These are phyloP conservation scores for Ondatra zibethicus DNA, from an alignment of 2,113 vertebrate genomes.

Conservation along the genomic window DNA sequence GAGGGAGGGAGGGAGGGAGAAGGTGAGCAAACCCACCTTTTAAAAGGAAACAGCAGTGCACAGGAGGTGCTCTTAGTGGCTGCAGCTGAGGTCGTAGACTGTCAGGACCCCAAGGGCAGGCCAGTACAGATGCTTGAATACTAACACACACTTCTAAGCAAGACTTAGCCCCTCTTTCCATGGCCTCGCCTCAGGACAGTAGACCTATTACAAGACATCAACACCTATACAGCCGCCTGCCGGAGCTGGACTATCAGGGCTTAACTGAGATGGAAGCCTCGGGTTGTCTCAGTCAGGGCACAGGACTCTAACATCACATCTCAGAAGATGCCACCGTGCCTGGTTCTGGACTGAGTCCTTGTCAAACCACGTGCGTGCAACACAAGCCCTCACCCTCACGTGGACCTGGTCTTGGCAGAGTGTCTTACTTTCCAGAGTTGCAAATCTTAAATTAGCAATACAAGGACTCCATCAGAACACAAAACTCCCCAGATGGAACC, in stretches of 20 bases:
- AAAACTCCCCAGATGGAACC: constrained; percentile 16
- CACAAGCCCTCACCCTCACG: too few species aligned
- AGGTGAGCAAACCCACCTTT: too few species aligned
- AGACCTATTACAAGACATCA: not conserved
- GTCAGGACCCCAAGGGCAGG: too few species aligned
- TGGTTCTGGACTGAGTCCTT: not conserved
- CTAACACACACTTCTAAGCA: not conserved
- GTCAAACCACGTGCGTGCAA: not conserved
- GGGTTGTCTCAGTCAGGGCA: not conserved
- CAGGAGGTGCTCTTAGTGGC: too few species aligned
- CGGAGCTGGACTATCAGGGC: too few species aligned
- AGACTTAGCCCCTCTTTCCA: not conserved
- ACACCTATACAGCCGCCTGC: not conserved
- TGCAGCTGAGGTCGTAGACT: too few species aligned
- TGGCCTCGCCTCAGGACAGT: not conserved
- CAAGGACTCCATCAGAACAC: not conserved
- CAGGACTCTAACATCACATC: not conserved
- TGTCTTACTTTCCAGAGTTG: not conserved
- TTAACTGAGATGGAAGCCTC: not conserved
- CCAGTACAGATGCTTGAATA: too few species aligned
- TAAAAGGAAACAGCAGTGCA: too few species aligned
- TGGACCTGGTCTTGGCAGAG: not conserved
- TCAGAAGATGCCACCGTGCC: not conserved
- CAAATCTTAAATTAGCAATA: not conserved
- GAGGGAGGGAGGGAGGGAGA: too few species aligned